Evolutionary conservation across 2,888 invertebrate species (phyloP), one percentile per base, ranked within the genome.

Genomic region (Baronia brevicornis): DNA sequence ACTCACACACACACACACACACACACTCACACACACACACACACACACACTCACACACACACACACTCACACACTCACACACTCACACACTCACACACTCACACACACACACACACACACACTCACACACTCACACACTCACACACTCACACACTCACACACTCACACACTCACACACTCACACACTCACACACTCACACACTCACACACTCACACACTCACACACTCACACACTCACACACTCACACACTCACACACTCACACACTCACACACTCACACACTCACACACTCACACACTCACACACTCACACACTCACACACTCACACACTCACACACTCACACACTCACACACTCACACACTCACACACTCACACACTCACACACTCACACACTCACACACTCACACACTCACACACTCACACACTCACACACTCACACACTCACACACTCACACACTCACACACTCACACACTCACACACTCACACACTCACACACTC

Each of bases 21-120:
- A 19, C 19, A 19, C 19, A 19, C 19, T 7, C 19, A 19, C 19
- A 19, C 19, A 19, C 19, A 19, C 19, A 19, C 19, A 19, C 19
- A 19, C 19, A 19, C 19, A 19, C 19, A 19, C 19, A 19, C 19
- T 7, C 19, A 19, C 19, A 19, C 19, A 19, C 19, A 19, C 19
- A 19, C 19, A 19, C 19, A 19, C 19, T 7, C 19, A 19, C 19
- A 19, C 19, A 19, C 19, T 7, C 19, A 19, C 19, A 19, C 19
- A 19, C 19, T 7, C 19, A 19, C 19, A 19, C 19, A 19, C 19
- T 7, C 19, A 19, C 19, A 19, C 19, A 19, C 19, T 7, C 19
- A 19, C 19, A 19, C 19, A 19, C 19, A 19, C 19, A 19, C 19
- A 19, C 19, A 19, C 19, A 19, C 19, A 19, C 19, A 19, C 19